These are phyloP conservation scores for Lysandra coridon DNA, from an alignment of 2,888 invertebrate species.

Conservation along the genomic window DNA sequence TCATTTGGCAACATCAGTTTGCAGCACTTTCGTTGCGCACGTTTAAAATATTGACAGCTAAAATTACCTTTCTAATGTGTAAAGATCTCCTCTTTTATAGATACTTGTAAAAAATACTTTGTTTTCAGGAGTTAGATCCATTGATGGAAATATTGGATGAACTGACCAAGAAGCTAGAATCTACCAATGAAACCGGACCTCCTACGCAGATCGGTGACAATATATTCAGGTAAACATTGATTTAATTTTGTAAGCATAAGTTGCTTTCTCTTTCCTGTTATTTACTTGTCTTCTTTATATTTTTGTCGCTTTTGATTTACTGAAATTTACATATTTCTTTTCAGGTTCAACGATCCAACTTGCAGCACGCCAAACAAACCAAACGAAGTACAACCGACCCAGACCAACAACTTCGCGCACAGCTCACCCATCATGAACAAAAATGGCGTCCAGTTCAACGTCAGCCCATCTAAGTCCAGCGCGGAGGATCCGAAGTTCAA, in stretches of 20 bases:
- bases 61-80: too few relatives aligned
- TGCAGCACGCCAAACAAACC: constrained; percentile 67
- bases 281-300: background rate
- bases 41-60: too few relatives aligned
- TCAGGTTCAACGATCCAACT: constrained; percentile 84
- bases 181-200: constrained; percentile 65
- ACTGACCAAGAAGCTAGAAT: constrained; percentile 81
- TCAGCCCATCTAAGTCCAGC: constrained; percentile 70
- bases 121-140: constrained; percentile 81
- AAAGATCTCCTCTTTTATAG: too few relatives aligned
- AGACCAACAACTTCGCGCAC: constrained; percentile 69
- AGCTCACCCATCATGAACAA: constrained; percentile 80
- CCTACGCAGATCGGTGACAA: constrained; percentile 77
- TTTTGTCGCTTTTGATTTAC: constrained; percentile 3
- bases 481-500: constrained; percentile 72
- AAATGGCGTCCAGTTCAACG: constrained; percentile 78
- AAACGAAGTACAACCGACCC: constrained; percentile 52
- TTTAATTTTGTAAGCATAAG: constrained; percentile 18
- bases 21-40: too few relatives aligned
- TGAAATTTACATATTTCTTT: constrained; percentile 39
- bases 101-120: constrained; percentile 26
- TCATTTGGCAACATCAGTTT: too few relatives aligned
- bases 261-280: background rate
- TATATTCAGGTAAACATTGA: constrained; percentile 76
- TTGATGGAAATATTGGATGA: constrained; percentile 86